Evolutionary conservation across 2,113 vertebrate genomes (phyloP), one percentile per base, ranked within the genome.

Genomic region (Corydoras maculifer): DNA sequence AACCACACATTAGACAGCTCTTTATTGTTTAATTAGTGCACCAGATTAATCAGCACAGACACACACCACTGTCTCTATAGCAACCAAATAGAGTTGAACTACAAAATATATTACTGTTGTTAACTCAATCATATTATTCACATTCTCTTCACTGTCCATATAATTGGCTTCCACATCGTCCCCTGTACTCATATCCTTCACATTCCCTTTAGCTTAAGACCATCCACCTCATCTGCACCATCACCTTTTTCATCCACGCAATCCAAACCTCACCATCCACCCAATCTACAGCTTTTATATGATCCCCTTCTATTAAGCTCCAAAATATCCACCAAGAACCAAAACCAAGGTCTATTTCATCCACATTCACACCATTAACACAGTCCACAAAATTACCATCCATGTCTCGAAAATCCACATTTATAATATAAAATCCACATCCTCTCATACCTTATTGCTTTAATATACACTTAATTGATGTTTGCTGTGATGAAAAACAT

Each of bases 11-110:
- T 95, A 95, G 96, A 99, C 95, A 98, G 95, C 87, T 94, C 94
- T 97, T 97, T 98, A 97, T 97, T 99, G 95, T 99, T 99, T 96
- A 97, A 99, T 97, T 98, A 97, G 94, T 94, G 96, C 95, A 89
- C 90, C 96, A 97, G 94, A 98, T 98, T 98, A 97, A 98, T 97
- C 94, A 93, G 88, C 88, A 83, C 90, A 91, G 90, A 95, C 95
- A 93, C 91, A 94, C 90, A 73, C 76, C 92, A 88, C 90, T 43
- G 35, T 43, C 35, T 43, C 35, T 43, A 43, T 43, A 43, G 35
- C 35, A 43, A 43, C 35, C 35, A 43, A 43, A 43, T 43, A 43
- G 35, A 43, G 35, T 43, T 43, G 7, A 43, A 43, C 35, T 43
- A 43, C 35, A 43, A 43, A 43, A 43, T 43, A 43, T 43, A 43